Base-by-base conservation (phyloP, 2,797 vertebrate species). In the Trematomus bernacchii region DNA sequence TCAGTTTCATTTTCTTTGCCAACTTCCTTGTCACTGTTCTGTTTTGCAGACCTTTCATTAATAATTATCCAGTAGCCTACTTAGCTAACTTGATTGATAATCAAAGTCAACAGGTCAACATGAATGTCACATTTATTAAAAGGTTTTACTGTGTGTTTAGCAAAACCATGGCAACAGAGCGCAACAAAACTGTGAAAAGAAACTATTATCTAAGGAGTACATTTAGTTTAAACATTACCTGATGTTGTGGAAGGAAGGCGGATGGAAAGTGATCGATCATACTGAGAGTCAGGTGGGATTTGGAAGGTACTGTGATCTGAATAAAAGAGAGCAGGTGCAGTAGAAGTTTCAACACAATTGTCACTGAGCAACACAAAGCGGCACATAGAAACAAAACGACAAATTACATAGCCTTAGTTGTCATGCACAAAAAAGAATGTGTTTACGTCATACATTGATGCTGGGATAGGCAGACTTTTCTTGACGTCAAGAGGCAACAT, bases 241-340 rank as follows among this genome's bases (percentile, higher is more conserved):
- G 92, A 67, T 3, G 54, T 3, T 40, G 74, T 40, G 47, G 84
- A 68, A 66, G 76, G 76, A 50, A 63, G 87, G 61, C 0, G 77
- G 6, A 54, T 15, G 4, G 75, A 21, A 9, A 19, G 27, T 0
- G 76, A 23, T 42, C 1, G 76, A 52, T 82, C 76, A 61, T 79
- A 80, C 3, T 73, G 86, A 19, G 75, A 59, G 30, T 70, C 66
- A 3, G 50, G 2, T 5, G 66, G 52, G 10, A 65, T 78, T 9
- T 87, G 84, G 79, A 87, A 84, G 10, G 66, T 59, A 51, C 61
- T 82, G 76, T 81, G 87, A 82, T 72, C 92, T 94, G 51, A 61
- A 60, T 7, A 42, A 47, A 60, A 54, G 65, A 30, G 14, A 46
- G 30, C 54, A 15, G 6, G 58, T 3, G 51, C 14, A 63, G 33